Base-by-base conservation (phyloP, 1,140 invertebrate genomes). In the Holotrichia oblita region DNA sequence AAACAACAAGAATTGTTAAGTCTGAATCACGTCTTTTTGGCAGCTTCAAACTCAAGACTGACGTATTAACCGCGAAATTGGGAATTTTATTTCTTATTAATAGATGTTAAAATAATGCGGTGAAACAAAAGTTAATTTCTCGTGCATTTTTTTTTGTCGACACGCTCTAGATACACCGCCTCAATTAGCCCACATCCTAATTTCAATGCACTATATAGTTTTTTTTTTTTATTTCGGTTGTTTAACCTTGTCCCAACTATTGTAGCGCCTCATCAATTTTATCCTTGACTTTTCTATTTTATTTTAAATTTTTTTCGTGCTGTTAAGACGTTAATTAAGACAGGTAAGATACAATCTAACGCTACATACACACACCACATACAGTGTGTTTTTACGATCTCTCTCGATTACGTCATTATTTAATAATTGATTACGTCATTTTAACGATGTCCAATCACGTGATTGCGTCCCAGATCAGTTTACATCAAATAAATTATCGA, bases 171-270 rank as follows among this genome's bases (percentile, higher is more conserved):
- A 55, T 55, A 55, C n/a, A 55, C 17, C n/a, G n/a, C 48, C 14
- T 20, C 48, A 55, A 55, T 55, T 55, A 55, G 48, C 48, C 48
- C 17, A 55, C 48, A 55, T 55, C 48, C 48, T 55, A 55, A 55
- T 17, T 55, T 55, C 48, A n/a, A 55, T 55, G 48, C 48, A 55
- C 48, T 55, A 55, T 34, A 34, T 34, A 34, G 27, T 55, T 55
- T 55, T 55, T 44, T n/a, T n/a, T 44, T 55, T 55, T 34, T 34
- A 34, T 34, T 55, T 55, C 48, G 48, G 27, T 34, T 34, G 27
- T 17, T 17, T 17, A 55, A 55, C 48, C 48, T 55, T 55, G 48
- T 17, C 14, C 48, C 17, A 55, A 55, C n/a, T 17, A 55, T 55
- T 55, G 14, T 55, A n/a, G 6, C 48, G 48, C 6, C 14, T 55